Base-by-base conservation (phyloP, 1,140 invertebrate species). In the Cydia splendana region DNA sequence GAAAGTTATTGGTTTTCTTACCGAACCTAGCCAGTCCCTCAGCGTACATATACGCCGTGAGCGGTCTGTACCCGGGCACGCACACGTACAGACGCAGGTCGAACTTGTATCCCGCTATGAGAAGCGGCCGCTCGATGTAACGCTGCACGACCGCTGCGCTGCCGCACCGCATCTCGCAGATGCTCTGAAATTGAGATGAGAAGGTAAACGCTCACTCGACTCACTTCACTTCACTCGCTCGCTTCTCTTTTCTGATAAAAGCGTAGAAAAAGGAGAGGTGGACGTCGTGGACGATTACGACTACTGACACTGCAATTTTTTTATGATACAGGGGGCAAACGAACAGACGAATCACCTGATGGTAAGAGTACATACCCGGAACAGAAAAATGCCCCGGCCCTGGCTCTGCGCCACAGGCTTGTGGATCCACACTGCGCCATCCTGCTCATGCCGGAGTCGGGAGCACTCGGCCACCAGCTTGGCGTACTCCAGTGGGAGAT, bases 351-450 rank as follows among this genome's bases (percentile, higher is more conserved):
- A n/a, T n/a, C n/a, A n/a, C n/a, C n/a, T n/a, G n/a, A n/a, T 53
- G 51, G 48, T 69, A 65, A 79, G 62, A 82, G 78, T 30, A 42
- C 5, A 12, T 57, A 97, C 96, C 82, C 96, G 94, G 91, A 98
- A 98, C 15, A 98, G 86, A 87, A 96, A 96, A 79, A 98, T 98
- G 65, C 97, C 97, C 84, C 95, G 94, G 0, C 97, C 97, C 92
- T 97, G 96, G 81, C 97, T 97, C 85, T 97, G 95, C 1, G 96
- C 96, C 0, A 97, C 96, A 7, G 97, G 97, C 84, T 98, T 98
- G 86, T 96, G 97, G 76, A 98, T 98, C 97, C 97, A 98, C 18
- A 97, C 94, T 2, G 93, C 94, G 75, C 83, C 82, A 4, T 90
- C 87, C 1, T 87, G 87, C n/a, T 78, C 81, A 13, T 88, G 84